Evolutionary conservation across 2,797 vertebrate genomes (phyloP).

Genomic region (Malacoraja senta): DNA sequence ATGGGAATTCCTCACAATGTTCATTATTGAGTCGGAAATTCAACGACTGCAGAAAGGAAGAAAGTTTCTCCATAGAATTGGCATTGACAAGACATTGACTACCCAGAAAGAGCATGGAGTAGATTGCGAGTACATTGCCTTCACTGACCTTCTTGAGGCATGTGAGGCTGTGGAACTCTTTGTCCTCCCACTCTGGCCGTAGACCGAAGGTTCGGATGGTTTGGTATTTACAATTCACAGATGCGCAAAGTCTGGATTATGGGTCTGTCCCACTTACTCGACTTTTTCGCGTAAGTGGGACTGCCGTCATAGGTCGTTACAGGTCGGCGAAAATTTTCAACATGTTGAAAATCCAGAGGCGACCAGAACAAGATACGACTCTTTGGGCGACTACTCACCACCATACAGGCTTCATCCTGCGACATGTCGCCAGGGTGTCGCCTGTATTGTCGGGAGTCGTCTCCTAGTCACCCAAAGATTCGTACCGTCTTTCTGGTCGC

Average conservation of each 20-base stretch:
- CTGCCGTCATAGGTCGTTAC: too few relatives aligned
- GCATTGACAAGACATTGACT: not conserved
- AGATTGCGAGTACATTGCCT: not conserved
- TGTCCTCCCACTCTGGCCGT: not conserved
- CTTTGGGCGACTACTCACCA: too few relatives aligned
- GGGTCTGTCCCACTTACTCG: too few relatives aligned
- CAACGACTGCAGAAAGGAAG: not conserved
- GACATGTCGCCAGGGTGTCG: too few relatives aligned
- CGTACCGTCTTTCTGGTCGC: too few relatives aligned
- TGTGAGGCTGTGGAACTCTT: not conserved
- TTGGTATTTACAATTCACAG: not conserved
- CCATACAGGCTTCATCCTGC: too few relatives aligned
- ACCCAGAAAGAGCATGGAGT: not conserved
- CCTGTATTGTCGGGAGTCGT: too few relatives aligned
- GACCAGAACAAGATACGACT: too few relatives aligned
- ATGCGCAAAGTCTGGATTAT: not conserved
- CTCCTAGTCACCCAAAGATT: too few relatives aligned
- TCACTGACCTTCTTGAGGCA: not conserved
- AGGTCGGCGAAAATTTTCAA: too few relatives aligned
- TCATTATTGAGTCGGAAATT: not conserved
- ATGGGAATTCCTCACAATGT: not conserved
- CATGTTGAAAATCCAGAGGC: too few relatives aligned
- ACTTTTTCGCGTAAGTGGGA: too few relatives aligned
- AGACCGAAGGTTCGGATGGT: not conserved
- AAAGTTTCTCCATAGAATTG: not conserved